Conservation (phyloP, 2,888 invertebrate species). For the Drosophila prolongata region DNA sequence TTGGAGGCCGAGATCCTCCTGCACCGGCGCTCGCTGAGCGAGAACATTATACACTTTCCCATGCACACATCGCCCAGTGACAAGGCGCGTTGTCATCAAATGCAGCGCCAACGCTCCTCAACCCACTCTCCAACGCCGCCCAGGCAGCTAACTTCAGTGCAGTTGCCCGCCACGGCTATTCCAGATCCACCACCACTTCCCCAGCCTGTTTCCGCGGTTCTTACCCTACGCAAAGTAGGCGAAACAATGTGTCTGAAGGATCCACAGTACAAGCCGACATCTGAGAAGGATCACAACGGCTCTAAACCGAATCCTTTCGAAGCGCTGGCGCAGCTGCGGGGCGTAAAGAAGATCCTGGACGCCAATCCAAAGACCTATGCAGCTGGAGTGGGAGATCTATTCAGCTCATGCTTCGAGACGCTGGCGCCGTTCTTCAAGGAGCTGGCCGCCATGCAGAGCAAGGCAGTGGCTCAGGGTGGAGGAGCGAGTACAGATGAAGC, state of each 20-base stretch:
- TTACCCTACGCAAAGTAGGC: constrained; percentile 89
- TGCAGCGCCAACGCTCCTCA: constrained; percentile 85
- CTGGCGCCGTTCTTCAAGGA: constrained; percentile 88
- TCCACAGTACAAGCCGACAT: constrained; percentile 90
- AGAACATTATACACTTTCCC: constrained; percentile 88
- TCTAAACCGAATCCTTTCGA: constrained; percentile 89
- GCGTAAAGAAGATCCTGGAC: constrained; percentile 93
- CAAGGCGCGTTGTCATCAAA: constrained; percentile 89
- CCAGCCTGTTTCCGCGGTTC: constrained; percentile 83
- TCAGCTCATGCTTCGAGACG: constrained; percentile 91
- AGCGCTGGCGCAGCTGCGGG: constrained; percentile 90
- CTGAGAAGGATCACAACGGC: constrained; percentile 83
- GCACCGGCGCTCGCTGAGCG: constrained; percentile 90
- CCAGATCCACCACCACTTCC: constrained; percentile 64
- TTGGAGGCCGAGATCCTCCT: constrained; percentile 85
- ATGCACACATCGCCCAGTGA: constrained; percentile 89
- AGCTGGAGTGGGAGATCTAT: constrained; percentile 86
- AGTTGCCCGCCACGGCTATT: constrained; percentile 41
- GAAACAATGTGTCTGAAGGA: constrained; percentile 94
- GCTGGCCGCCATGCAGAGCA: constrained; percentile 80
- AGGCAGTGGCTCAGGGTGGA: constrained; percentile 38
- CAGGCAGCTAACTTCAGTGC: constrained; percentile 61
- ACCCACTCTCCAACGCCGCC: constrained; percentile 82
- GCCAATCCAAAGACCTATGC: constrained; percentile 86
- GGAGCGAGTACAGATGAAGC: constrained; percentile 12